These are phyloP conservation scores for Pammene aurita DNA, from an alignment of 2,888 invertebrate species.

Conservation along the genomic window DNA sequence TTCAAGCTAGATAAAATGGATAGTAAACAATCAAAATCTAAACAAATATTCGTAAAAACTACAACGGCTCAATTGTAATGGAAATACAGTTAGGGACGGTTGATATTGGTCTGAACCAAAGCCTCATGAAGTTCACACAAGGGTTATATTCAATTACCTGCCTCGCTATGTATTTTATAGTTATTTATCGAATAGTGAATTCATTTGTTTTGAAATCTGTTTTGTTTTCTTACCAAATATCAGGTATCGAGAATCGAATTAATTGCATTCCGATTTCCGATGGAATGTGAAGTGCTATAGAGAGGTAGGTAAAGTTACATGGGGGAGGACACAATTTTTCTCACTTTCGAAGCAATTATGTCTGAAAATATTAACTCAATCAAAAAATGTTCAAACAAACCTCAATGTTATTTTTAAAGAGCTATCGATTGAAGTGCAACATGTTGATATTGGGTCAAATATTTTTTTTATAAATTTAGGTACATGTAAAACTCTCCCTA, in stretches of 20 bases:
- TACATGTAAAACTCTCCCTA: no score
- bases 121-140: background rate
- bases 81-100: background rate
- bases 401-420: no score
- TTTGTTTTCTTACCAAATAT: slow-evolving; percentile 12
- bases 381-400: no score
- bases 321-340: no score
- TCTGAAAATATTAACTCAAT: no score
- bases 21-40: background rate
- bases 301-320: no score
- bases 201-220: slow-evolving; percentile 10
- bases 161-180: background rate
- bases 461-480: no score
- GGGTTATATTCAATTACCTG: background rate
- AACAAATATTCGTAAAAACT: background rate
- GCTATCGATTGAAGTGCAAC: no score
- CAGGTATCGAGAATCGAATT: background rate
- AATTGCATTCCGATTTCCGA: background rate
- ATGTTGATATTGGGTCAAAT: no score
- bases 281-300: background rate
- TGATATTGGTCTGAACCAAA: background rate
- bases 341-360: no score
- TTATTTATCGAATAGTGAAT: slow-evolving; percentile 4
- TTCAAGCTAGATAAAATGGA: background rate
- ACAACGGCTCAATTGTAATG: background rate